phyloP scores from a whole-genome alignment of 2,797 vertebrate species.

The Takifugu ocellatus region DNA sequence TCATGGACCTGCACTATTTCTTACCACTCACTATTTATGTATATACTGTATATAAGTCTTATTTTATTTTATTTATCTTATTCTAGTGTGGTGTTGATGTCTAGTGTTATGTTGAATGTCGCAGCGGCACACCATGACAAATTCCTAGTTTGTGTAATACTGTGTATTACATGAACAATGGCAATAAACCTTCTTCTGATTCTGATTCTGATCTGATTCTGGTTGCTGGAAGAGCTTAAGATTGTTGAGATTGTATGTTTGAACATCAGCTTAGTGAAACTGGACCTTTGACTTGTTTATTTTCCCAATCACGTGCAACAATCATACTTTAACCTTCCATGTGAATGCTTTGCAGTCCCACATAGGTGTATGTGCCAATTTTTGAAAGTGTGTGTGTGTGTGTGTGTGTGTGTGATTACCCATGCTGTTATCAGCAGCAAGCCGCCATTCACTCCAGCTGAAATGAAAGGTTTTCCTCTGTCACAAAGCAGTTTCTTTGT shows the following conservation, averaged over 20 bases:
- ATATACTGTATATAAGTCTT: too few species aligned
- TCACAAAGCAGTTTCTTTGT: constrained; percentile 84
- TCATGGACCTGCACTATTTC: too few species aligned
- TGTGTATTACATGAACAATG: too few species aligned
- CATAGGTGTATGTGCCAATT: constrained; percentile 15
- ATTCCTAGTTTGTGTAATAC: too few species aligned
- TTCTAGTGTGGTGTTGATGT: too few species aligned
- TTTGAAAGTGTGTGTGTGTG: constrained; percentile 43
- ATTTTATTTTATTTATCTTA: too few species aligned
- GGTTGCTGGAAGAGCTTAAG: constrained; percentile 48
- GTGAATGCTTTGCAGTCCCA: constrained; percentile 35
- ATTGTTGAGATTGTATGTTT: constrained; percentile 59
- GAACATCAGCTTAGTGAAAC: constrained; percentile 59
- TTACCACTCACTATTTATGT: too few species aligned
- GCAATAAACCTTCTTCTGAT: too few species aligned
- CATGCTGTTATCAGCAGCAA: constrained; percentile 74
- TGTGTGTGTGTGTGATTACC: constrained; percentile 63
- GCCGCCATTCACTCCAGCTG: constrained; percentile 64
- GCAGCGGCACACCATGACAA: too few species aligned
- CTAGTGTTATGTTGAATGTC: too few species aligned
- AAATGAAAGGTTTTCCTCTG: constrained; percentile 77
- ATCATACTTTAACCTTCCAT: constrained; percentile 66
- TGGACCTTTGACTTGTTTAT: constrained; percentile 66
- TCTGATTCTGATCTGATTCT: too few species aligned
- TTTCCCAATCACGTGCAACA: constrained; percentile 60